Base-by-base conservation (phyloP, 2,888 invertebrate species). In the Nematopogon swammerdamellus region DNA sequence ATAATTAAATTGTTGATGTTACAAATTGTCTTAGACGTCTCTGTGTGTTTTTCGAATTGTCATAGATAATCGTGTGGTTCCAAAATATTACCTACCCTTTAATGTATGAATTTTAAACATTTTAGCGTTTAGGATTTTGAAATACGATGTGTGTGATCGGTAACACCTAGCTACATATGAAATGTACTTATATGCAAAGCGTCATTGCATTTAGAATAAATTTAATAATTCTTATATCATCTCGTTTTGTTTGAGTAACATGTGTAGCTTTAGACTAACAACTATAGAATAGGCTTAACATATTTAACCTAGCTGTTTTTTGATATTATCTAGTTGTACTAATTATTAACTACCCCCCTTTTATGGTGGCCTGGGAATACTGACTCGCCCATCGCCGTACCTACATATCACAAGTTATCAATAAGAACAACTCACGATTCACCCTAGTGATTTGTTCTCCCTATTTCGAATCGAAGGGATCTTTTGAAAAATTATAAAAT, bases 241-340 rank as follows among this genome's bases (percentile, higher is more conserved):
- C n/a, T n/a, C 25, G n/a, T 14, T 77, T 70, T 79, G 77, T 77
- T 77, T 79, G 75, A 77, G 77, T 79, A 79, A 79, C 79, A 79
- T 79, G 77, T 77, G 72, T 77, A 79, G 79, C 63, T 60, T 62
- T 77, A 79, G 76, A 77, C 75, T 79, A 77, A 79, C 76, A 73
- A 64, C 47, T 68, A 72, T 79, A 79, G 79, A 70, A 63, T 77
- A 77, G 74, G 70, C n/a, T 16, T 52, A 50, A 52, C 48, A 47
- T 17, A 4, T 18, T 6, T 43, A 36, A 36, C 36, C 36, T 36
- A 36, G 36, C 36, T 36, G 36, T 36, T 36, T 36, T 36, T 14
- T n/a, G n/a, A n/a, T n/a, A 36, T 8, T 36, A 14, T 36, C 8
- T 14, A 36, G 4, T 36, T 14, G 3, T 14, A 36, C 36, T 36